Evolutionary conservation across 2,797 vertebrate species (phyloP).

Genomic region (Leucoraja ocellata): DNA sequence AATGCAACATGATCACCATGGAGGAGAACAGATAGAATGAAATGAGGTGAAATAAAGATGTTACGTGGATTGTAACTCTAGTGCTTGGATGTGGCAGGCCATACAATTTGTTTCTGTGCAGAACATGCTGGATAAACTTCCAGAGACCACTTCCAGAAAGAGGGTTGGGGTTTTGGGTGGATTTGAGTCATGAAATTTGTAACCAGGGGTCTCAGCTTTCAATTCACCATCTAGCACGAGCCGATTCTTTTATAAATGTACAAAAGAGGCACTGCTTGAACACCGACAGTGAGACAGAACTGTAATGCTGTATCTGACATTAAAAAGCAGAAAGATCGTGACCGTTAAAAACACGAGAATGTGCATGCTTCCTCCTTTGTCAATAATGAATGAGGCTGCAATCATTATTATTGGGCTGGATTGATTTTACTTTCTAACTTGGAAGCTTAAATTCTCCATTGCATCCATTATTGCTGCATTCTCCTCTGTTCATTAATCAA

Average conservation of each 20-base stretch:
- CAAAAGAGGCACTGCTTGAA: not conserved
- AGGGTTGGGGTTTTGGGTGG: not conserved
- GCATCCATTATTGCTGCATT: constrained; percentile 29
- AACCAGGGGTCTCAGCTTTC: not conserved
- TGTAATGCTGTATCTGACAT: not conserved
- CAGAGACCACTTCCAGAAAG: not conserved
- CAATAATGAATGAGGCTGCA: constrained; percentile 27
- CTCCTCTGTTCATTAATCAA: constrained; percentile 12
- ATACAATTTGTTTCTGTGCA: not conserved
- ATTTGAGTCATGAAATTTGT: not conserved
- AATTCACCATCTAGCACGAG: not conserved
- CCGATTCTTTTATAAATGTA: not conserved
- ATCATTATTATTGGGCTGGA: constrained; percentile 21
- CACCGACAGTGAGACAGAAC: not conserved
- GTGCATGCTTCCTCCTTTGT: too few species aligned
- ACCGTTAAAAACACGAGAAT: not conserved
- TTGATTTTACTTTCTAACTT: not conserved
- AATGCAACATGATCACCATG: not conserved
- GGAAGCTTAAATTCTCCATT: not conserved
- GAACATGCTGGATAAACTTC: not conserved
- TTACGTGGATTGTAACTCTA: not conserved
- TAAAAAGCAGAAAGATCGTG: not conserved
- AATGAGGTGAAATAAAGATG: not conserved
- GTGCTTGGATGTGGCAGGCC: not conserved
- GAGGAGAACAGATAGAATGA: not conserved